Conservation (phyloP, 1,140 invertebrate species). For the Polyergus mexicanus region DNA sequence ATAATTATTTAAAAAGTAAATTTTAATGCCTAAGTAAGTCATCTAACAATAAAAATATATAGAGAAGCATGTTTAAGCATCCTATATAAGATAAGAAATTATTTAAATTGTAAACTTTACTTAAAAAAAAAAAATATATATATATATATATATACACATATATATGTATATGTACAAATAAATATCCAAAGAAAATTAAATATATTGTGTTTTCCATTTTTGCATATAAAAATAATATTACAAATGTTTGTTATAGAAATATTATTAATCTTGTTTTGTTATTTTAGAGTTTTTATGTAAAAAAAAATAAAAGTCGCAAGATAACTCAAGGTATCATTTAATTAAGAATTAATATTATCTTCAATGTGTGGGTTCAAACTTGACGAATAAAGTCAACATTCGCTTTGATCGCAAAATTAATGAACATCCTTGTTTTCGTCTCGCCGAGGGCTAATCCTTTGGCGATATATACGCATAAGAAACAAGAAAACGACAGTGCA, state of each 20-base stretch:
- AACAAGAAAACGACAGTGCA: slow-evolving; percentile 57
- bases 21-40: neutral
- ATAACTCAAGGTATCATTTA: neutral
- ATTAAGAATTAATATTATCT: slow-evolving; percentile 32
- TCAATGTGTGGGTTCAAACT: neutral
- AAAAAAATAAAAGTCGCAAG: neutral
- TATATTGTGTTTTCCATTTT: neutral
- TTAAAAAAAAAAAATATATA: too few species aligned
- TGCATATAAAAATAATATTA: neutral
- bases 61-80: neutral
- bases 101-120: neutral
- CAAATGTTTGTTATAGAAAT: neutral
- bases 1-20: neutral
- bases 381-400: slow-evolving; percentile 59
- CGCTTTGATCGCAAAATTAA: slow-evolving; percentile 70
- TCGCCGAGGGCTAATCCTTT: slow-evolving; percentile 45
- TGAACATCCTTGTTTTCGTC: slow-evolving; percentile 52
- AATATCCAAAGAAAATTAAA: neutral
- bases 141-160: neutral
- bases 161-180: neutral
- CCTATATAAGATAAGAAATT: neutral
- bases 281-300: neutral
- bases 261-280: too few species aligned
- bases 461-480: slow-evolving; percentile 58
- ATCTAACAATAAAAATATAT: neutral